A percentile compares a stretch with the other conserved stretches of the same genome.
Conservation (phyloP, 2,797 vertebrate genomes). For the Alca torda region DNA sequence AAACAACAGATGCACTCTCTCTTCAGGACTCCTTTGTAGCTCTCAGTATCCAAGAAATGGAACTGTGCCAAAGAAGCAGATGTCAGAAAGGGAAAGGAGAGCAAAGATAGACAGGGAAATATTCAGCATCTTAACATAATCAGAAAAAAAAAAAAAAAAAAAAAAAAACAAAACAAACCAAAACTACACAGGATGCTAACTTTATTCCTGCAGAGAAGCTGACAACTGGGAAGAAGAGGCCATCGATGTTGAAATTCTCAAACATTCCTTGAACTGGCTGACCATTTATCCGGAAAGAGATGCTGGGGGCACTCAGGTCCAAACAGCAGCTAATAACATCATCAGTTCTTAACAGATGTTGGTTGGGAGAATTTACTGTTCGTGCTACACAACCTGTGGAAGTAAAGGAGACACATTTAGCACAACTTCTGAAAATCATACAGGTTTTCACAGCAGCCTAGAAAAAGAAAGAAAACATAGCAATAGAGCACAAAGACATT, state of each 20-base stretch:
- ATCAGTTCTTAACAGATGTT: slow-evolving; percentile 87
- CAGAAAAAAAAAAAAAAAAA: not conserved
- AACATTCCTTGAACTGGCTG: slow-evolving; percentile 98
- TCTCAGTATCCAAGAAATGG: not conserved
- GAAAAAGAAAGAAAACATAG: not conserved
- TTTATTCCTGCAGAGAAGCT: slow-evolving; percentile 96
- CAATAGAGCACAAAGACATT: not conserved
- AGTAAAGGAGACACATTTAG: not conserved
- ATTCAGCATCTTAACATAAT: not conserved
- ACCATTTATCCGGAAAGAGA: slow-evolving; percentile 96
- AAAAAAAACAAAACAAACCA: not conserved
- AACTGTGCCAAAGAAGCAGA: not conserved
- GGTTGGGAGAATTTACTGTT: slow-evolving; percentile 91
- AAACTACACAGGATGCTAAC: slow-evolving; percentile 76
- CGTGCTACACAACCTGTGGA: slow-evolving; percentile 87
- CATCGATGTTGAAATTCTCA: slow-evolving; percentile 95
- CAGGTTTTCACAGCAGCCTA: not conserved
- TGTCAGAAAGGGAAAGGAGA: not conserved
- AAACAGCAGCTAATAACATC: slow-evolving; percentile 97
- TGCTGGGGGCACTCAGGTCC: slow-evolving; percentile 93
- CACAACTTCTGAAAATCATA: not conserved
- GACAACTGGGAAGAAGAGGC: slow-evolving; percentile 93
- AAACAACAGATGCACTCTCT: not conserved
- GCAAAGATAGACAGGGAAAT: not conserved
- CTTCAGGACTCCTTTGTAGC: not conserved